Evolutionary conservation across 1,140 invertebrate species (phyloP), one percentile per base, ranked within the genome.

Genomic region (Propsilocerus akamusi): DNA sequence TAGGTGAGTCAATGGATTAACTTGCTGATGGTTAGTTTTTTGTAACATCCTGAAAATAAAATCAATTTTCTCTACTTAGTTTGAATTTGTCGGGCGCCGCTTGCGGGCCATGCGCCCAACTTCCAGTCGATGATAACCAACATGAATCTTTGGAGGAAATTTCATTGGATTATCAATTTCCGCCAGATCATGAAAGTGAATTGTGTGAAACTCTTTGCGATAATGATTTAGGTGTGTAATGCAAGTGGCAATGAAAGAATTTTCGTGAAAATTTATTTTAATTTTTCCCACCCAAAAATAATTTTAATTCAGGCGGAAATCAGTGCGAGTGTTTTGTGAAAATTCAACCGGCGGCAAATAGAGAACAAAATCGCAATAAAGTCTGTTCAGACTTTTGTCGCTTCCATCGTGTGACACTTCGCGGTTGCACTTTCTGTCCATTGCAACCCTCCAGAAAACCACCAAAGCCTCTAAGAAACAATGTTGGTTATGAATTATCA

Each of bases 1-100:
- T 61, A 62, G 63, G 63, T 65, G 62, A 63, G 63, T 64, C 48
- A 26, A 24, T 47, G 22, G 4, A 10, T 6, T 14, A 7, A 8
- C 20, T 4, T n/a, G 20, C 32, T 34, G 3, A 12, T 47, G 1
- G 17, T 47, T 17, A 17, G 3, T 17, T 37, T 37, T 6, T 2
- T 37, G 4, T 25, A 37, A 37, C 2, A 20, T 20, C n/a, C 10
- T 7, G 10, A 49, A 49, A 49, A 25, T 49, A 30, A 28, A 4
- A 41, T 37, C 6, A 41, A 50, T 50, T 41, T 46, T 46, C 26
- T 25, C 25, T 49, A 4, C 6, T 23, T n/a, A 32, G 28, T 23
- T 34, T 26, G 8, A 22, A 49, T 4, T 10, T 37, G 30, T 17
- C 17, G 25, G 26, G 28, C n/a, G 30, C 20, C 30, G 20, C 49